phyloP scores from a whole-genome alignment of 2,113 vertebrate genomes.

The Chiloscyllium plagiosum region DNA sequence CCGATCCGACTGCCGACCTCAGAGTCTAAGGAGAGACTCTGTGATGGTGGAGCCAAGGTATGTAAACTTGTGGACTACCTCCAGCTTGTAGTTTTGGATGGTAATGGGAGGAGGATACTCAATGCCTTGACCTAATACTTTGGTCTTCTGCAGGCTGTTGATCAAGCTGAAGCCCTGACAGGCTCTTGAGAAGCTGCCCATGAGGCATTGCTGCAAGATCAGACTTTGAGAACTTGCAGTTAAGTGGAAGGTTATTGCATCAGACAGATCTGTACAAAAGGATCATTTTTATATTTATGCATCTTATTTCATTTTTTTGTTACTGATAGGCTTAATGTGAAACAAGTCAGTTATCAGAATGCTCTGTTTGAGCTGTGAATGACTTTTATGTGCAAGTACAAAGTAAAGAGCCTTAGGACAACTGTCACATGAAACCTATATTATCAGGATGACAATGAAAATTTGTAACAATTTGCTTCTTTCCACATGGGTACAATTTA shows the following conservation, averaged over 20 bases:
- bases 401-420: constrained; percentile 29
- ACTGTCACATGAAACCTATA: constrained; percentile 34
- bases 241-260: neutral
- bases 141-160: too few species aligned
- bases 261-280: neutral
- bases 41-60: too few species aligned
- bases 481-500: constrained; percentile 37
- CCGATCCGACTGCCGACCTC: too few species aligned
- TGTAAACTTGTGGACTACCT: too few species aligned
- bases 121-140: too few species aligned
- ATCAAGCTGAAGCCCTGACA: too few species aligned
- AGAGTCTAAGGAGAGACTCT: too few species aligned
- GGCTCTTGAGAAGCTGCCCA: too few species aligned
- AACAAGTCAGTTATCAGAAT: constrained; percentile 21
- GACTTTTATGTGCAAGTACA: constrained; percentile 34
- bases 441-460: constrained; percentile 26
- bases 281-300: constrained; percentile 1
- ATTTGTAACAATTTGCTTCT: constrained; percentile 38
- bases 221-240: neutral
- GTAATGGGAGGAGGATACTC: too few species aligned
- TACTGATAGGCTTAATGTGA: neutral
- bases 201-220: too few species aligned
- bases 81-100: too few species aligned
- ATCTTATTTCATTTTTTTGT: constrained; percentile 33
- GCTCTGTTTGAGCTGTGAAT: neutral